Evolutionary conservation across 2,888 invertebrate species (phyloP).

Genomic region (Pseudococcus viburni): DNA sequence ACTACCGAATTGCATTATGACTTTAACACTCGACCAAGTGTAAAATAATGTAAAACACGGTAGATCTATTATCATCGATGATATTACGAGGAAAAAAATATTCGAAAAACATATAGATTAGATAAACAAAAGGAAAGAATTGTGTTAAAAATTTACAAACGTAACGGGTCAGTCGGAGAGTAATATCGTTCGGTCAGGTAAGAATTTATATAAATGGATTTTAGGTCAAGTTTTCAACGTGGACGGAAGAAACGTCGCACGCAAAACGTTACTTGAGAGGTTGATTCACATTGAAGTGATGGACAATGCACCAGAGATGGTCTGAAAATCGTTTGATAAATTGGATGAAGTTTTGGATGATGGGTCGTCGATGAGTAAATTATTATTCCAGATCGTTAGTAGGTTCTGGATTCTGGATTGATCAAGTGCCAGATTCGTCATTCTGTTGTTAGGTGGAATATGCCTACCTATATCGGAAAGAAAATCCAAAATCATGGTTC

Average conservation of each 20-base stretch:
- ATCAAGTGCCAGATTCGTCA: too few species aligned
- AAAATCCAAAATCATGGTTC: too few species aligned
- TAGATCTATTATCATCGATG: neutral
- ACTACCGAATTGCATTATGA: conserved; percentile 6
- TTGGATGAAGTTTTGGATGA: too few species aligned
- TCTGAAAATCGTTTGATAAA: neutral
- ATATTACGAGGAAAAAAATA: neutral
- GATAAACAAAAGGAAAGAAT: conserved; percentile 23
- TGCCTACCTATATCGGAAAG: too few species aligned
- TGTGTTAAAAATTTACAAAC: conserved; percentile 42
- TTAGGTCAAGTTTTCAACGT: conserved; percentile 44
- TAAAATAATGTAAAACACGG: conserved; percentile 6
- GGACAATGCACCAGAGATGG: neutral
- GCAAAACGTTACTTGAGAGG: conserved; percentile 5
- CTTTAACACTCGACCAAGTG: neutral
- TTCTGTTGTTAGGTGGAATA: too few species aligned
- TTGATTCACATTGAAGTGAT: conserved; percentile 9
- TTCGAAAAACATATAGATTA: conserved; percentile 25
- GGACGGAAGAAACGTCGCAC: conserved; percentile 31
- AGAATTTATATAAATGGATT: conserved; percentile 39
- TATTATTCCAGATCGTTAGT: too few species aligned
- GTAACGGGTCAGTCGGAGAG: conserved; percentile 29
- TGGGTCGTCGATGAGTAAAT: too few species aligned
- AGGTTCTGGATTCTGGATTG: too few species aligned
- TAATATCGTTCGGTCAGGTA: conserved; percentile 40